These are phyloP conservation scores for Julus scanicus DNA, from an alignment of 2,888 invertebrate species.

Conservation along the genomic window DNA sequence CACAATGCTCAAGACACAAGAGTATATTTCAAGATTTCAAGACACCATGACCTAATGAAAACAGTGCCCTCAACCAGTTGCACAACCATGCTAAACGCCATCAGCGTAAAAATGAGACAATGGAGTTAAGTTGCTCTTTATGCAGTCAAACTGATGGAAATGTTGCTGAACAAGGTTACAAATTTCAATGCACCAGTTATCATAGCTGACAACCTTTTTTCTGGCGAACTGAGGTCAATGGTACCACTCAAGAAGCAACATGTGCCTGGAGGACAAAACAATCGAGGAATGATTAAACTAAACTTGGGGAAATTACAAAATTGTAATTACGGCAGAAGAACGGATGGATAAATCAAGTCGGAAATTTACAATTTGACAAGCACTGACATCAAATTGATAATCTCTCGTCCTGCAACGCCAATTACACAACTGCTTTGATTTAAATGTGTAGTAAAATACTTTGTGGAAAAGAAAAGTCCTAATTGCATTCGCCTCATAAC, in stretches of 20 bases:
- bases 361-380: background rate
- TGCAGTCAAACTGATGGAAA: background rate
- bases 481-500: too few species aligned
- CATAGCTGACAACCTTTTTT: background rate
- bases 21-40: background rate
- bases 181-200: slow-evolving; percentile 27
- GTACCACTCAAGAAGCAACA: background rate
- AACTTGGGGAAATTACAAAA: background rate
- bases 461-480: too few species aligned
- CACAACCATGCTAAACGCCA: background rate
- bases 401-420: background rate
- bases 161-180: slow-evolving; percentile 26
- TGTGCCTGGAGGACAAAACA: background rate
- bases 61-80: background rate
- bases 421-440: background rate
- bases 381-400: background rate
- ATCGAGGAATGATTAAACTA: background rate
- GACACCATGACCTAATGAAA: background rate
- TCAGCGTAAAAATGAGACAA: background rate
- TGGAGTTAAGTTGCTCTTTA: background rate
- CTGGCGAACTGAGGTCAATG: slow-evolving; percentile 19
- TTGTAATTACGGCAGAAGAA: background rate
- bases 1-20: background rate
- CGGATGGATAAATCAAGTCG: background rate
- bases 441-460: background rate